Evolutionary conservation across 2,113 vertebrate genomes (phyloP).

Genomic region (Callorhinus ursinus): DNA sequence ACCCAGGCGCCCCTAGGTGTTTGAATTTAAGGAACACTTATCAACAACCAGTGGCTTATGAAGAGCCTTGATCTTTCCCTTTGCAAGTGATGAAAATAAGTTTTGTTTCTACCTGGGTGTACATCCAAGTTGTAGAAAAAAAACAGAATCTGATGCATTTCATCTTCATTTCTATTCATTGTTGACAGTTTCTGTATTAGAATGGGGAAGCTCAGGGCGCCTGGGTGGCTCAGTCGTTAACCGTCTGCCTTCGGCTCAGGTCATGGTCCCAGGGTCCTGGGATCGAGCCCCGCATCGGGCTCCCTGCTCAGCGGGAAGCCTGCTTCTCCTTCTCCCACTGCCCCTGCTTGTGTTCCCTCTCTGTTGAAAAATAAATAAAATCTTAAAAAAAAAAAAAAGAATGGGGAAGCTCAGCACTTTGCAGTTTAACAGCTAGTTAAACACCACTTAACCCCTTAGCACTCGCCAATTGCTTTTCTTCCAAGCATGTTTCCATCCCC

Average conservation of each 20-base stretch:
- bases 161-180: background rate
- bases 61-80: background rate
- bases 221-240: too few species aligned
- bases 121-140: background rate
- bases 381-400: background rate
- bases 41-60: background rate
- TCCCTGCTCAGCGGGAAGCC: too few species aligned
- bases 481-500: background rate
- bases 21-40: background rate
- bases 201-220: background rate
- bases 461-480: slow-evolving; percentile 25
- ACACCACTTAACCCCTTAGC: slow-evolving; percentile 63
- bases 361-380: too few species aligned
- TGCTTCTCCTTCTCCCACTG: too few species aligned
- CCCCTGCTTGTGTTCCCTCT: too few species aligned
- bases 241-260: too few species aligned
- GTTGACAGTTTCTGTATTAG: slow-evolving; percentile 35
- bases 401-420: background rate
- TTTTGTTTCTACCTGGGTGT: background rate
- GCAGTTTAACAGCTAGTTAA: slow-evolving; percentile 67
- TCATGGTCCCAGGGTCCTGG: too few species aligned
- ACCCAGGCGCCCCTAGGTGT: background rate
- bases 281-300: too few species aligned
- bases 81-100: background rate
- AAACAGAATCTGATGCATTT: background rate